These are phyloP conservation scores for Plebejus argus DNA, from an alignment of 2,888 invertebrate genomes.

Conservation along the genomic window DNA sequence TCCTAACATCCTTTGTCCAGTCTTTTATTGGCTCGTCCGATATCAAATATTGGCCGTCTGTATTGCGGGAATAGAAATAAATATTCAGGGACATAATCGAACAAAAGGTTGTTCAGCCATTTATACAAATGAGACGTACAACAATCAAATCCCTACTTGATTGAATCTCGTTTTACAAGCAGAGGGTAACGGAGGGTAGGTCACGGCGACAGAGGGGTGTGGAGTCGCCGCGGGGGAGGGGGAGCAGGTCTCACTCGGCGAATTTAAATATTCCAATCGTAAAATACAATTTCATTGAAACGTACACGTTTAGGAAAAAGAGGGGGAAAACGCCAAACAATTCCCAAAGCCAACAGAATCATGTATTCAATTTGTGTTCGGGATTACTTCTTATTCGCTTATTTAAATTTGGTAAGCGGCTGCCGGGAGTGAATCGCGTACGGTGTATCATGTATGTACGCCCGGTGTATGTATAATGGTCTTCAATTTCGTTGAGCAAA, in stretches of 20 bases:
- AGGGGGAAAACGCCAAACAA: conserved; percentile 58
- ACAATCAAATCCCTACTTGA: conserved; percentile 63
- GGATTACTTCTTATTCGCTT: conserved; percentile 46
- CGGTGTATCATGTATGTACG: not conserved
- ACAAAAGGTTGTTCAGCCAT: conserved; percentile 43
- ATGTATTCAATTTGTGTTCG: conserved; percentile 69
- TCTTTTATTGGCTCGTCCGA: not conserved
- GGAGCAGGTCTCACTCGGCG: conserved; percentile 46
- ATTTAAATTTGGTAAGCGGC: conserved; percentile 31
- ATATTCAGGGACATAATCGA: conserved; percentile 16
- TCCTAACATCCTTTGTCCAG: not conserved
- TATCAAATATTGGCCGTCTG: not conserved
- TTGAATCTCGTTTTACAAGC: conserved; percentile 63
- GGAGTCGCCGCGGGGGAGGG: conserved; percentile 36
- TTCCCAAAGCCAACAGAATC: conserved; percentile 61
- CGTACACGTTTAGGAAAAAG: conserved; percentile 62
- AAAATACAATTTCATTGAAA: conserved; percentile 61
- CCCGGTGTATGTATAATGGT: not conserved
- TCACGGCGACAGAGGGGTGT: conserved; percentile 40
- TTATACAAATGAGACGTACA: conserved; percentile 62
- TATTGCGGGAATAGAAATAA: conserved; percentile 1
- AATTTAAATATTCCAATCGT: conserved; percentile 68
- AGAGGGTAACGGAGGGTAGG: conserved; percentile 30
- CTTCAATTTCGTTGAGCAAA: not conserved
- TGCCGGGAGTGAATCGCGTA: not conserved